Evolutionary conservation across 1,140 invertebrate genomes (phyloP).

Genomic region (Hycleus cichorii): DNA sequence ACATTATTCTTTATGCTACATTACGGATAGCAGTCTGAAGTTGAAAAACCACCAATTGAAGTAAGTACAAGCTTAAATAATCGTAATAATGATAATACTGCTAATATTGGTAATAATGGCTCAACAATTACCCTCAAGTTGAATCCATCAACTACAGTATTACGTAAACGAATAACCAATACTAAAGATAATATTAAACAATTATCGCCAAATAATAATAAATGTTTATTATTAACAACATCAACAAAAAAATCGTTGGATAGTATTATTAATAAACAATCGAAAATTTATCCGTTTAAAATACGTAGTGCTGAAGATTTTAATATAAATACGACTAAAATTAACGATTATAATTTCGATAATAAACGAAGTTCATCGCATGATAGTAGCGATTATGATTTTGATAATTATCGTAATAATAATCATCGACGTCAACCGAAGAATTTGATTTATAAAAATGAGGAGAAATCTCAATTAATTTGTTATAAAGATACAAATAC

Average conservation of each 20-base stretch:
- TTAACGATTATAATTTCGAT: conserved; percentile 1
- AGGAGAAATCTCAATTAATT: conserved; percentile 37
- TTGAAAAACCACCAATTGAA: conserved; percentile 44
- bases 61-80: conserved; percentile 46
- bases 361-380: conserved; percentile 20
- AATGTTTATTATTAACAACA: background rate
- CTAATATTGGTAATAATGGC: background rate
- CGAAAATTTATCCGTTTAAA: conserved; percentile 24
- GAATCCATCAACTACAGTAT: conserved; percentile 13
- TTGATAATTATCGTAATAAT: conserved; percentile 13
- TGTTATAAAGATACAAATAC: conserved; percentile 32
- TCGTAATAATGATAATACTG: background rate
- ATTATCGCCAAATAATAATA: background rate
- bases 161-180: conserved; percentile 29
- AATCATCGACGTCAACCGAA: conserved; percentile 8
- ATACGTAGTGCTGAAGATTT: conserved; percentile 27
- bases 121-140: conserved; percentile 23
- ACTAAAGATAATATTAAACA: background rate
- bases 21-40: conserved; percentile 43
- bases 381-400: conserved; percentile 31
- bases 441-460: conserved; percentile 26
- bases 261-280: conserved; percentile 14
- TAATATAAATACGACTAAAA: background rate
- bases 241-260: background rate
- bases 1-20: background rate